Evolutionary conservation across 2,113 vertebrate genomes (phyloP).

Genomic region (Marmota monax): DNA sequence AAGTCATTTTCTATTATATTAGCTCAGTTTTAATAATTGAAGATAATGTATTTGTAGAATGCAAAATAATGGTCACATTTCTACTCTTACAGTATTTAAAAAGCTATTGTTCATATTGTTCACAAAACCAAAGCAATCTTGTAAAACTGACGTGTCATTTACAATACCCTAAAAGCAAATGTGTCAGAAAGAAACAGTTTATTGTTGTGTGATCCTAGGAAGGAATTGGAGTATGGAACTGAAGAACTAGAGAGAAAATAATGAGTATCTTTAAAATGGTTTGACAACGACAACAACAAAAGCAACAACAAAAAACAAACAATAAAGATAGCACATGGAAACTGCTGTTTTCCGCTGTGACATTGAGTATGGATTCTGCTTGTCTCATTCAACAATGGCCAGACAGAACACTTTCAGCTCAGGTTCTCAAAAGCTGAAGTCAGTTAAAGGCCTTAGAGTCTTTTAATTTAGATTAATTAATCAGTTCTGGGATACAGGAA

Average conservation of each 20-base stretch:
- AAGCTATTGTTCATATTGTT: constrained; percentile 18
- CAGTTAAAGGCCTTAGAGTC: background rate
- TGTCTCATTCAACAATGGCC: background rate
- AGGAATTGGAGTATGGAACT: background rate
- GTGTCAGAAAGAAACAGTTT: background rate
- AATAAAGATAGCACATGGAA: background rate
- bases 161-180: background rate
- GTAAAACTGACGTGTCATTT: background rate
- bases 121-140: constrained; percentile 21
- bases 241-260: background rate
- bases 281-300: background rate
- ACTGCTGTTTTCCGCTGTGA: background rate
- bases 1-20: constrained; percentile 30
- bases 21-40: constrained; percentile 59
- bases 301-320: background rate
- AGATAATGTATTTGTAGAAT: background rate
- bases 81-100: background rate
- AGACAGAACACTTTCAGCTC: background rate
- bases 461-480: constrained; percentile 45
- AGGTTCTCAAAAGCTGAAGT: background rate
- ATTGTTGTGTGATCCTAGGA: background rate
- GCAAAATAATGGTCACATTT: constrained; percentile 43
- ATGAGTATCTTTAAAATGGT: background rate
- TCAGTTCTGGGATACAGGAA: constrained; percentile 38
- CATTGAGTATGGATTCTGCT: background rate